Evolutionary conservation across 2,797 vertebrate species (phyloP).

Genomic region (Florisuga fusca): DNA sequence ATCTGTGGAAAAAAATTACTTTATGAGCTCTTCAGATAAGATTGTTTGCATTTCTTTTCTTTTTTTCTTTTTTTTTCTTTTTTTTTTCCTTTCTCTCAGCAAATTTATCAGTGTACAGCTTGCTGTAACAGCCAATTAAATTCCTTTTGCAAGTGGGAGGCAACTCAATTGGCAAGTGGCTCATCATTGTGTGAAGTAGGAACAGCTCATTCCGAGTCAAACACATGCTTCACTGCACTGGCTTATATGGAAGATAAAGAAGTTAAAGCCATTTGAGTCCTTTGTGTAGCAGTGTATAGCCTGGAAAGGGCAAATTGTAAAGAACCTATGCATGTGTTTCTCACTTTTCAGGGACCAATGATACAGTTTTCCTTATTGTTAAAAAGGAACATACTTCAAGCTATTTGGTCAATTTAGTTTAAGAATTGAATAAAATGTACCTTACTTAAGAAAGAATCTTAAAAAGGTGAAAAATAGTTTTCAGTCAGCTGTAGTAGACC

Average conservation of each 20-base stretch:
- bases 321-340: not conserved
- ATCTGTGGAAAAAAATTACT: not conserved
- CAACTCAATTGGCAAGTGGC: conserved; percentile 18
- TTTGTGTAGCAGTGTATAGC: not conserved
- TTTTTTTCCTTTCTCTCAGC: not conserved
- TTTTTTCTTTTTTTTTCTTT: too few species aligned
- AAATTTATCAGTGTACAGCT: not conserved
- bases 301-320: not conserved
- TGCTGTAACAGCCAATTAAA: conserved; percentile 3
- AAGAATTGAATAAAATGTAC: not conserved
- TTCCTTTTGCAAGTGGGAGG: conserved; percentile 29
- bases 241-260: not conserved
- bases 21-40: not conserved
- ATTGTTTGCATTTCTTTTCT: not conserved
- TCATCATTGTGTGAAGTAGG: not conserved
- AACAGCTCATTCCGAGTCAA: not conserved
- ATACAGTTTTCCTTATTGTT: not conserved
- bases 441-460: not conserved
- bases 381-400: not conserved
- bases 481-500: not conserved
- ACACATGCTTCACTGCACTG: not conserved
- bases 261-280: conserved; percentile 13
- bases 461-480: not conserved
- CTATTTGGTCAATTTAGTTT: not conserved
- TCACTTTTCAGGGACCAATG: not conserved